Evolutionary conservation across 2,797 vertebrate species (phyloP).

Genomic region (Pelochelys cantorii): DNA sequence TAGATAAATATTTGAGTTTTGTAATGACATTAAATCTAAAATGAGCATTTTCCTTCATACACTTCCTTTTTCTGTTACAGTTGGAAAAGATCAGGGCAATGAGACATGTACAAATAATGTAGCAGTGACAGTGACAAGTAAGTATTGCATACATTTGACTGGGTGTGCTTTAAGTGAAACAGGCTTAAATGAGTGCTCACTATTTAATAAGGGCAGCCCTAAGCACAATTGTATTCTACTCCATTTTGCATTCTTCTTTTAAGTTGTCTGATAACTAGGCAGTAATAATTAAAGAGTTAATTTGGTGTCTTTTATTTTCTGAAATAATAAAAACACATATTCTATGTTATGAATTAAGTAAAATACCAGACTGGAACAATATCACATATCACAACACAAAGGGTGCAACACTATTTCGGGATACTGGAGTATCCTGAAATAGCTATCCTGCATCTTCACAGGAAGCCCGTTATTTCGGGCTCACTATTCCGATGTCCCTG

Average conservation of each 20-base stretch:
- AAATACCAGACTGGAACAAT: background rate
- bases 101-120: background rate
- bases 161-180: background rate
- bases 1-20: background rate
- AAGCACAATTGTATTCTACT: background rate
- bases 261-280: background rate
- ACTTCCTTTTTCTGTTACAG: constrained; percentile 33
- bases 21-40: background rate
- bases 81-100: background rate
- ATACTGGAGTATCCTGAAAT: no score
- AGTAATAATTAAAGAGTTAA: background rate
- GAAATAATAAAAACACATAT: background rate
- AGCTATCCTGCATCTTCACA: no score
- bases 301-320: background rate
- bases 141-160: background rate
- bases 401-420: no score
- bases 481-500: no score
- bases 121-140: constrained; percentile 26
- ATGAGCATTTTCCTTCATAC: background rate
- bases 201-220: background rate
- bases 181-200: background rate
- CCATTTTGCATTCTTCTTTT: constrained; percentile 1
- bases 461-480: no score
- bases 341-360: background rate
- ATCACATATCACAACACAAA: background rate